These are phyloP conservation scores for Anguilla japonica DNA, from an alignment of 2,113 vertebrate species.

Conservation along the genomic window DNA sequence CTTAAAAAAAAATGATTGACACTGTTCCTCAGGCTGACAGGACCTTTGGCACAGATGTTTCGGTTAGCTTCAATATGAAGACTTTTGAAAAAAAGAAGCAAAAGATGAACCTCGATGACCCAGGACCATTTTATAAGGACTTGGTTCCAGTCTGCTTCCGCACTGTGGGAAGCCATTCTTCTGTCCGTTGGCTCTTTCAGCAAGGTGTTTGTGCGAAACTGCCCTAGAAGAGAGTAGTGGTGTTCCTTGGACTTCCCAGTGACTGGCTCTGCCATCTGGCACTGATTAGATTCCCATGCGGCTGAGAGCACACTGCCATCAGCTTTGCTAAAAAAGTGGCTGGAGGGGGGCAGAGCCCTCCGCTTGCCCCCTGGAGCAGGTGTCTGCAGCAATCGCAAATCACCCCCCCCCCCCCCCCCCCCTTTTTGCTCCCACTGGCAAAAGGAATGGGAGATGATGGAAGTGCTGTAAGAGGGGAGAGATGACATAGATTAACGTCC, in stretches of 20 bases:
- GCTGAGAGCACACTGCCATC: background rate
- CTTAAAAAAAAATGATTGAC: background rate
- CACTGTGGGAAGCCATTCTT: background rate
- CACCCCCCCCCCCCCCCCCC: too few relatives aligned
- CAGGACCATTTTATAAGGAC: too few relatives aligned
- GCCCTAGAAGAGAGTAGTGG: background rate
- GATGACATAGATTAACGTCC: background rate
- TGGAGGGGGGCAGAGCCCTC: background rate
- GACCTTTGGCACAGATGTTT: too few relatives aligned
- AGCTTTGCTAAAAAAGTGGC: background rate
- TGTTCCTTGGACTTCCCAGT: background rate
- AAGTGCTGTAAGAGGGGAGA: background rate
- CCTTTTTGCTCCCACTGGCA: too few relatives aligned
- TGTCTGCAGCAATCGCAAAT: background rate
- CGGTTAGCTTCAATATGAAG: background rate
- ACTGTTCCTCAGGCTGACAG: background rate
- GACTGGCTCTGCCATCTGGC: background rate
- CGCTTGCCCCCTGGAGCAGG: background rate
- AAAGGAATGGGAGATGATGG: background rate
- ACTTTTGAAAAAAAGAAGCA: background rate
- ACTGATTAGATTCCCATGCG: background rate
- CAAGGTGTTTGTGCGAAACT: background rate
- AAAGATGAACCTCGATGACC: background rate
- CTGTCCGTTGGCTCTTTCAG: background rate
- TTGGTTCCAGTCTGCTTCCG: background rate